Evolutionary conservation across 2,113 vertebrate genomes (phyloP).

Genomic region (Xerus inauris): DNA sequence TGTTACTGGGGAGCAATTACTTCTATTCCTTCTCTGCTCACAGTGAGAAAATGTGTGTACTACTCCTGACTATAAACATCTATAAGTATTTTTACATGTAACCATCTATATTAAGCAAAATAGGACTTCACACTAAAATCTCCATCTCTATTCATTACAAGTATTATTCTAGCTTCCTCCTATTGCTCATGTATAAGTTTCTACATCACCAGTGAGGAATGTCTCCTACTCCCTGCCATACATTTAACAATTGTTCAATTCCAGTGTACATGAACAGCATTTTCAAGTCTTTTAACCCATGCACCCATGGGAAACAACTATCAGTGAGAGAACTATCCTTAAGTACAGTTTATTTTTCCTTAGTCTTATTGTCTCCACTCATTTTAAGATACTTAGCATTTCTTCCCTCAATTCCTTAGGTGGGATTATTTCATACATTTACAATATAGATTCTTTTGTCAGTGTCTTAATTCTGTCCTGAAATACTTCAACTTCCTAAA

Average conservation of each 20-base stretch:
- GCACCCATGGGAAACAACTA: background rate
- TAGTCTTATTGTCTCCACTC: background rate
- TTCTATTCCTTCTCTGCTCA: background rate
- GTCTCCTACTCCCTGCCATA: background rate
- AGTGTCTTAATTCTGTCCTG: background rate
- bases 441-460: background rate
- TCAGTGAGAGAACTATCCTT: background rate
- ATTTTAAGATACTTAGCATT: background rate
- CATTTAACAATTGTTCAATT: background rate
- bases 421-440: background rate
- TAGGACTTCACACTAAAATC: background rate
- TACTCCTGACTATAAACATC: background rate
- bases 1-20: background rate
- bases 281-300: background rate
- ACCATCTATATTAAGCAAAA: slow-evolving; percentile 18
- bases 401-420: background rate
- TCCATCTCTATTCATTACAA: background rate
- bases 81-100: background rate
- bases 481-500: background rate
- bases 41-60: background rate
- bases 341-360: background rate
- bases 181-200: background rate
- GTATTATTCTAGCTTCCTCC: background rate
- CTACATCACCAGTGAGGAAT: background rate
- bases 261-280: background rate